phyloP scores from a whole-genome alignment of 2,888 invertebrate species.

The Drosophila borborema region DNA sequence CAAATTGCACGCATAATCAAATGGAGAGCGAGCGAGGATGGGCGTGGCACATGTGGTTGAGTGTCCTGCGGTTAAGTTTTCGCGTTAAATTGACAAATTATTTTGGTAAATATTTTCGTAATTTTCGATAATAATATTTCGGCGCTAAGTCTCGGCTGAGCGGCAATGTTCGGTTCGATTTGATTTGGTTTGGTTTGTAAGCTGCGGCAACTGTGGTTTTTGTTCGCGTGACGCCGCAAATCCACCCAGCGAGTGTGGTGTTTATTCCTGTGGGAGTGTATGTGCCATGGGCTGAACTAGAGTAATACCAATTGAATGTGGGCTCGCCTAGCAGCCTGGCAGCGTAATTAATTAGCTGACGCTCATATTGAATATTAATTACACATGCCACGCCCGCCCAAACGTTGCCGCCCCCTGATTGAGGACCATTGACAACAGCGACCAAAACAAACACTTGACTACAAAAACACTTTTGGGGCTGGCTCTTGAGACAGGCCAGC shows the following conservation, averaged over 20 bases:
- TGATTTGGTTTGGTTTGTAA: slow-evolving; percentile 34
- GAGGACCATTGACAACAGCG: slow-evolving; percentile 55
- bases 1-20: slow-evolving; percentile 59
- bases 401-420: slow-evolving; percentile 39
- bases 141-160: slow-evolving; percentile 26
- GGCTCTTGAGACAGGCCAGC: slow-evolving; percentile 20
- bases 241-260: not conserved
- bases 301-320: slow-evolving; percentile 33
- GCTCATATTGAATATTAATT: slow-evolving; percentile 77
- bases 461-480: slow-evolving; percentile 53
- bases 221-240: slow-evolving; percentile 48
- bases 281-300: slow-evolving; percentile 13
- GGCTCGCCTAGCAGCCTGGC: slow-evolving; percentile 30
- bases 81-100: slow-evolving; percentile 79
- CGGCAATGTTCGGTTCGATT: not conserved
- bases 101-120: slow-evolving; percentile 79
- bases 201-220: slow-evolving; percentile 66
- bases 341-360: slow-evolving; percentile 70
- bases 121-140: slow-evolving; percentile 69
- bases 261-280: not conserved
- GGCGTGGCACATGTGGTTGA: slow-evolving; percentile 18
- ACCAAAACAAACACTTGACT: slow-evolving; percentile 56
- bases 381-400: slow-evolving; percentile 26
- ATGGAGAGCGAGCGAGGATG: slow-evolving; percentile 26
- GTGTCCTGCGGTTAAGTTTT: slow-evolving; percentile 55